These are phyloP conservation scores for Cosmia pyralina DNA, from an alignment of 2,888 invertebrate genomes.

Conservation along the genomic window DNA sequence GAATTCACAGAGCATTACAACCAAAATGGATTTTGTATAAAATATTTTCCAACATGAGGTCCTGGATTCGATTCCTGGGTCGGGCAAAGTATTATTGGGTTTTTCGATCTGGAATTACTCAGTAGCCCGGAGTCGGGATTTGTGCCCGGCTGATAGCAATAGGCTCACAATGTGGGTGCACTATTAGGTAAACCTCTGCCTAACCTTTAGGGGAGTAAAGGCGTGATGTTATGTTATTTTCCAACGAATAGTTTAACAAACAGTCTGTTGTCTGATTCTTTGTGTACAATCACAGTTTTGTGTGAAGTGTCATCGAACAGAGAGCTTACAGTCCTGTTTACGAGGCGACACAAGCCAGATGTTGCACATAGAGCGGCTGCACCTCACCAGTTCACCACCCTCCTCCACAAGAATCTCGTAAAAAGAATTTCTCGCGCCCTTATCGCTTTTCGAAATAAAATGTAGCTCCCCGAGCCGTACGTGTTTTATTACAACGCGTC, in stretches of 20 bases:
- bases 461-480: slow-evolving; percentile 87
- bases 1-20: slow-evolving; percentile 4
- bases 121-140: too few species aligned
- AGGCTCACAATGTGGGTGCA: too few species aligned
- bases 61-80: too few species aligned
- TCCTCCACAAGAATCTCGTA: slow-evolving; percentile 86
- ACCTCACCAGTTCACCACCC: slow-evolving; percentile 66
- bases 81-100: too few species aligned
- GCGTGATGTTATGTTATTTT: too few species aligned
- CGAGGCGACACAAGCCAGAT: slow-evolving; percentile 84
- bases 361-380: slow-evolving; percentile 80
- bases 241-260: slow-evolving; percentile 26
- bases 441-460: slow-evolving; percentile 90
- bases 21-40: slow-evolving; percentile 7
- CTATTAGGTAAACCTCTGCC: too few species aligned
- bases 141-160: too few species aligned
- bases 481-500: slow-evolving; percentile 89
- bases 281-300: slow-evolving; percentile 60
- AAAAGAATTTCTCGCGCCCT: slow-evolving; percentile 89
- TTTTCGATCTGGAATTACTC: too few species aligned
- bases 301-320: slow-evolving; percentile 61
- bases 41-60: slow-evolving; percentile 24
- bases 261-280: slow-evolving; percentile 26
- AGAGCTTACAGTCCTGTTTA: slow-evolving; percentile 62
- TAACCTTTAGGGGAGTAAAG: too few species aligned